A percentile compares a stretch with the other conserved stretches of the same genome.
Conservation (phyloP, 2,797 vertebrate genomes). For the Crypturellus tataupa region DNA sequence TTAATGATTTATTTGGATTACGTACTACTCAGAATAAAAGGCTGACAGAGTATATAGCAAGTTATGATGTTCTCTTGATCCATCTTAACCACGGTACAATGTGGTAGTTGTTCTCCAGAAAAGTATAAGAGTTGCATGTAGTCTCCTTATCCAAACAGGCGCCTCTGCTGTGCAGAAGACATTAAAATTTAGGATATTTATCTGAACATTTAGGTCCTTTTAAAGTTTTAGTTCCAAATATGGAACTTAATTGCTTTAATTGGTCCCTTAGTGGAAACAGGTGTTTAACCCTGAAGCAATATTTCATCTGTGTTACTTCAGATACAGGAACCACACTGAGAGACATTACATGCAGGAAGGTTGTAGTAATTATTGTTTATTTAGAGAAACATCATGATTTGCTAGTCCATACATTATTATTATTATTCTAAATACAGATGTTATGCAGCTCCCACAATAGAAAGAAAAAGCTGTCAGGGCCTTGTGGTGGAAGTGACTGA, state of each 20-base stretch:
- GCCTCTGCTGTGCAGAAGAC: neutral
- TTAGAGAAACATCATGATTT: neutral
- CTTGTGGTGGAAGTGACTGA: neutral
- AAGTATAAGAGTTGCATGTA: accelerated
- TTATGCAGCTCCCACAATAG: neutral
- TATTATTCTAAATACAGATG: neutral
- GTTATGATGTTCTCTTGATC: neutral
- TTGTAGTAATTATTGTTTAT: neutral
- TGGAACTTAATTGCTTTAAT: neutral
- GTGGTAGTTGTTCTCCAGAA: neutral
- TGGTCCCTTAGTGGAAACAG: neutral
- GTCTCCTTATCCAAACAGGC: neutral
- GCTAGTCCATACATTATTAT: neutral
- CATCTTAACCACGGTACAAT: accelerated
- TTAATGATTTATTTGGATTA: neutral
- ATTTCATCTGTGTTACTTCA: neutral
- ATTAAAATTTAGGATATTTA: neutral
- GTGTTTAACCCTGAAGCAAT: accelerated
- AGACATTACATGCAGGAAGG: neutral
- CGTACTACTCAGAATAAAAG: neutral
- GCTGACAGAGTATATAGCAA: neutral
- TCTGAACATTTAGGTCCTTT: neutral
- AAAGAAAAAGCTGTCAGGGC: accelerated
- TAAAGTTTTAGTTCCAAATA: neutral
- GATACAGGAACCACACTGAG: neutral